phyloP scores from a whole-genome alignment of 1,140 invertebrate genomes.

The Diorhabda carinulata region DNA sequence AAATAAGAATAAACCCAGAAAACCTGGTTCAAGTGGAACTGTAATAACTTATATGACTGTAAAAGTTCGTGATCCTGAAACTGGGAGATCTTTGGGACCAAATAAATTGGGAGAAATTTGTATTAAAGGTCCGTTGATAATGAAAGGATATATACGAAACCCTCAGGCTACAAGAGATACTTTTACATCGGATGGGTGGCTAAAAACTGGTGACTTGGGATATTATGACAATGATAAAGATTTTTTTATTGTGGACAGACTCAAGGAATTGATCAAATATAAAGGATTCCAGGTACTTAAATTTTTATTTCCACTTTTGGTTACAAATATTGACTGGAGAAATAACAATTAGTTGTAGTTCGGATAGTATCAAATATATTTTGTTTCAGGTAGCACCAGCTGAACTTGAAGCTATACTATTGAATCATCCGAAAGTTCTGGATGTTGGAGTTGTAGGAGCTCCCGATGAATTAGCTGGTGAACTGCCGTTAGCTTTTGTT shows the following conservation, averaged over 20 bases:
- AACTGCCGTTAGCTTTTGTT: slow-evolving; percentile 68
- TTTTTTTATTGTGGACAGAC: slow-evolving; percentile 70
- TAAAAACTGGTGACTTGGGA: slow-evolving; percentile 74
- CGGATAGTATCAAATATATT: no score
- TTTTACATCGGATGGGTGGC: slow-evolving; percentile 65
- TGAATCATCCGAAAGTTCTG: slow-evolving; percentile 60
- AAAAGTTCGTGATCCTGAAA: slow-evolving; percentile 60
- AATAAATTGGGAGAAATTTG: slow-evolving; percentile 65
- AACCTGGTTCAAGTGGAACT: slow-evolving; percentile 22
- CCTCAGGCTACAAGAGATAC: slow-evolving; percentile 57
- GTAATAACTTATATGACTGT: slow-evolving; percentile 54
- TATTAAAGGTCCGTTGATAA: slow-evolving; percentile 57
- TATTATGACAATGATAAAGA: slow-evolving; percentile 65
- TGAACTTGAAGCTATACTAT: slow-evolving; percentile 67
- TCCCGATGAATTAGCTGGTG: slow-evolving; percentile 61
- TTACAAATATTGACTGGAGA: no score
- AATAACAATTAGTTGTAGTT: no score
- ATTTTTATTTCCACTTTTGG: not conserved
- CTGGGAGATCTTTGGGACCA: slow-evolving; percentile 55
- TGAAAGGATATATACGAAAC: slow-evolving; percentile 63
- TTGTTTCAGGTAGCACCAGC: slow-evolving; percentile 63
- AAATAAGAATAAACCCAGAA: slow-evolving; percentile 1
- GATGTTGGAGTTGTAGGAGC: slow-evolving; percentile 71
- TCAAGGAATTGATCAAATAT: slow-evolving; percentile 80
- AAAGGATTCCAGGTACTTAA: slow-evolving; percentile 66